phyloP scores from a whole-genome alignment of 2,888 invertebrate genomes.

The Platycheirus albimanus region DNA sequence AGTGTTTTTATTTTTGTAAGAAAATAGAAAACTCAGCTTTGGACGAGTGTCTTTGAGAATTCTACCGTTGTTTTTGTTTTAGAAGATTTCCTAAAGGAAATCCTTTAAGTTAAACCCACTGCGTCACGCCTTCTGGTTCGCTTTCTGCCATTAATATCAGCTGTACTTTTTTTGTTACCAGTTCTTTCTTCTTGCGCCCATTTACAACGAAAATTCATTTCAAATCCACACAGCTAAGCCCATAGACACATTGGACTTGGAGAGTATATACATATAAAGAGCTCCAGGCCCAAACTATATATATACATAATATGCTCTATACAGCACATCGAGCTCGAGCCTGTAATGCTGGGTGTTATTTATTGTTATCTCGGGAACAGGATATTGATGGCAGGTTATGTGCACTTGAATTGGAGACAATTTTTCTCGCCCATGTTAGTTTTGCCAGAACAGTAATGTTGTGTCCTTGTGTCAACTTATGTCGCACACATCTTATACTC shows the following conservation, averaged over 20 bases:
- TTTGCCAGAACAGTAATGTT: slow-evolving; percentile 32
- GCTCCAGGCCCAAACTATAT: not conserved
- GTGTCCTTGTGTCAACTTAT: slow-evolving; percentile 63
- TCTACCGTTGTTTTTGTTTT: slow-evolving; percentile 16
- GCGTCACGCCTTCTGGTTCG: slow-evolving; percentile 39
- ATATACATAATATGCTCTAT: too few relatives aligned
- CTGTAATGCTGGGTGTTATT: slow-evolving; percentile 36
- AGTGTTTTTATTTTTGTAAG: slow-evolving; percentile 31
- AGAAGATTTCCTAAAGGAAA: slow-evolving; percentile 49
- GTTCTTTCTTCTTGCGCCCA: not conserved
- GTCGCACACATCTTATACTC: slow-evolving; percentile 46
- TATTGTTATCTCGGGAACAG: slow-evolving; percentile 71
- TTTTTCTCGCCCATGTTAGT: slow-evolving; percentile 59
- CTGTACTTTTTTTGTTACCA: slow-evolving; percentile 13
- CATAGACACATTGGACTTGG: not conserved
- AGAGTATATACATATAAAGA: not conserved
- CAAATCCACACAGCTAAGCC: slow-evolving; percentile 36
- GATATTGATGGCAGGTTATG: slow-evolving; percentile 74
- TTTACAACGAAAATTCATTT: slow-evolving; percentile 46
- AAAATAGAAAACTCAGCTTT: not conserved
- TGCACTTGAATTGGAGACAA: slow-evolving; percentile 70
- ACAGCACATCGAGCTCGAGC: too few relatives aligned
- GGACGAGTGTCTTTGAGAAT: slow-evolving; percentile 3
- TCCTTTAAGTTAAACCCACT: slow-evolving; percentile 53
- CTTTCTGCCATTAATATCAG: slow-evolving; percentile 51